Percentiles rank a stretch among this genome's conserved stretches.
phyloP scores from a whole-genome alignment of 92 coral and sea anemone species.

The Palythoa caribaeorum region DNA sequence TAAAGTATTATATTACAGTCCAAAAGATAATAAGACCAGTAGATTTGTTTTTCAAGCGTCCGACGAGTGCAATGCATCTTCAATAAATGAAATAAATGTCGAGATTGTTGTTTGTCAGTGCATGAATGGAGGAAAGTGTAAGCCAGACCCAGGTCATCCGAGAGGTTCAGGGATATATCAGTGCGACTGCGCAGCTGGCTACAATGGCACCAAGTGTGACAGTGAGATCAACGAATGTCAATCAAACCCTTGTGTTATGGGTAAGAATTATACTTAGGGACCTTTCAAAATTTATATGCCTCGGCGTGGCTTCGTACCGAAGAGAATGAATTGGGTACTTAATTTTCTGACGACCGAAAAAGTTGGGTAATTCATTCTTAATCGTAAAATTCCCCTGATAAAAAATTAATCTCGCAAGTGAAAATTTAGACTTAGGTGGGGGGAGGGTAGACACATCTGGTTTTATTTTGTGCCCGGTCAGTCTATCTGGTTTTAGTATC shows the following conservation, averaged over 20 bases:
- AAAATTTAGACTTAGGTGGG: too few species aligned
- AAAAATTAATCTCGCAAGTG: too few species aligned
- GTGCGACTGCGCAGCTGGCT: neutral
- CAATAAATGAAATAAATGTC: neutral
- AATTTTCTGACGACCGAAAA: too few species aligned
- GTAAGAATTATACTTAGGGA: neutral
- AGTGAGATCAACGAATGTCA: constrained; percentile 2
- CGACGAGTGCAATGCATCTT: neutral
- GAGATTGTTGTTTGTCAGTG: neutral
- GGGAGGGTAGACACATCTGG: too few species aligned
- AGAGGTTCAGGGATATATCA: neutral
- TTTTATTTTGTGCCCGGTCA: too few species aligned
- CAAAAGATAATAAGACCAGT: constrained; percentile 5
- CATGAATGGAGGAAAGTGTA: neutral
- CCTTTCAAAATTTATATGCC: too few species aligned
- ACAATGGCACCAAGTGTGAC: neutral
- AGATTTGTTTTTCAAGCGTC: constrained; percentile 15
- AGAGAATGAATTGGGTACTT: neutral
- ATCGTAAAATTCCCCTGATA: too few species aligned
- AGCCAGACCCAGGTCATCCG: neutral
- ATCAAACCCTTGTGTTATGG: constrained; percentile 3
- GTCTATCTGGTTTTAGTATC: too few species aligned
- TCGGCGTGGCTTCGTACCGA: neutral
- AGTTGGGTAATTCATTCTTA: too few species aligned
- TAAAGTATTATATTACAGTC: constrained; percentile 3